Base-by-base conservation (phyloP, 2,888 invertebrate species). In the Andrena bicolor region DNA sequence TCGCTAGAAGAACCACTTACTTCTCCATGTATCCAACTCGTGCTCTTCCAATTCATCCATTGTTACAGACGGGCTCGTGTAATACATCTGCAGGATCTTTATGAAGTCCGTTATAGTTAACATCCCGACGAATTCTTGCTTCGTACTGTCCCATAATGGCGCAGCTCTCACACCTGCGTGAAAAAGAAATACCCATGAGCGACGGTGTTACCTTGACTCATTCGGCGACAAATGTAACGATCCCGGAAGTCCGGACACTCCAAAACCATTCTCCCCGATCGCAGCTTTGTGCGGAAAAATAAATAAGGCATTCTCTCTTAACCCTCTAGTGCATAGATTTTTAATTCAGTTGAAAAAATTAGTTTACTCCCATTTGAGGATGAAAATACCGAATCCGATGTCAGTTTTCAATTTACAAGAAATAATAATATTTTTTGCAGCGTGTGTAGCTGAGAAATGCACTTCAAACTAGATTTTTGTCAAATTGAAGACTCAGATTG, bases 31-130 rank as follows among this genome's bases (percentile, higher is more conserved):
- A 92, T 98, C 98, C 92, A 99, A 96, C 92, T 98, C 98, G 94
- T 99, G 99, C 94, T 99, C 99, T 94, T 99, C 99, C 89, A 99
- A 95, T 94, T 99, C 99, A 91, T 99, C 99, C 98, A 99, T 99
- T 89, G 97, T 96, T 77, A 97, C 97, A 90, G 97, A 96, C 73
- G 98, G 98, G 91, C 98, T 98, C 92, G 97, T 98, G 95, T 99
- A 99, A 95, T 99, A 99, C 97, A 98, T 99, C 94, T 98, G 97
- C 90, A 99, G 96, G 91, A 99, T 99, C 95, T 99, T 98, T 92
- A 99, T 99, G 94, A 99, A 99, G 95, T 99, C 99, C 73, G 99
- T 99, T 91, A 99, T 99, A 87, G 99, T 99, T 90, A 99, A 96
- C 99, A 99, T 99, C 89, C 99, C 99, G 85, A 99, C 97, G 95